Evolutionary conservation across 2,113 vertebrate genomes (phyloP), one percentile per base, ranked within the genome.

Genomic region (Phrynosoma blainvillii): DNA sequence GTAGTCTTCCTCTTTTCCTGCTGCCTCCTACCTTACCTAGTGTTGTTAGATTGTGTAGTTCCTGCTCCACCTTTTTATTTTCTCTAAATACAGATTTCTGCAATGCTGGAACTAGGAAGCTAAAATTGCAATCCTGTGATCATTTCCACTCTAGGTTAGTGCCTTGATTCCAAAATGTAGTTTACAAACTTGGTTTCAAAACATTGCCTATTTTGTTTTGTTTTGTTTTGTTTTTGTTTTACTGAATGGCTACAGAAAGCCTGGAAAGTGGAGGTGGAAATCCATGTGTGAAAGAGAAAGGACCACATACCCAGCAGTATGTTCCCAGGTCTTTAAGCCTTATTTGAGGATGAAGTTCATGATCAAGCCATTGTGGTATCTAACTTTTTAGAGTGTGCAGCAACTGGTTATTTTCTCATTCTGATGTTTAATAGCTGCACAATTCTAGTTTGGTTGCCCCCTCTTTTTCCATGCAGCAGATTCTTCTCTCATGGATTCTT

Each of bases 171-270:
- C 32, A 80, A 56, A 80, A 9, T 23, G 59, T 20, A 52, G 52
- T 87, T 87, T 59, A n/a, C 68, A 80, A 79, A 40, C 66, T 20
- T 59, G 32, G 4, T 42, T 87, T 73, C 54, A 74, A 74, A 40
- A 42, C n/a, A 36, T 52, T 84, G 20, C 11, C 30, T 36, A n/a
- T 30, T 21, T 73, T n/a, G n/a, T n/a, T n/a, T n/a, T n/a, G n/a
- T n/a, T n/a, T n/a, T n/a, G n/a, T n/a, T n/a, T n/a, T n/a, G n/a
- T 84, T 84, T 9, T 6, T 68, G 25, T 66, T 66, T 66, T 23
- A 23, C 20, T 2, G 23, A 62, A 21, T 20, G 18, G 65, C 1
- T 71, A 30, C 13, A 59, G 54, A 40, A 79, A 80, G 13, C 13
- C 2, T 27, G 25, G 14, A 81, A 84, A 77, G 25, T 66, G 2